Base-by-base conservation (phyloP, 2,888 invertebrate genomes). In the Andrena praecox region DNA sequence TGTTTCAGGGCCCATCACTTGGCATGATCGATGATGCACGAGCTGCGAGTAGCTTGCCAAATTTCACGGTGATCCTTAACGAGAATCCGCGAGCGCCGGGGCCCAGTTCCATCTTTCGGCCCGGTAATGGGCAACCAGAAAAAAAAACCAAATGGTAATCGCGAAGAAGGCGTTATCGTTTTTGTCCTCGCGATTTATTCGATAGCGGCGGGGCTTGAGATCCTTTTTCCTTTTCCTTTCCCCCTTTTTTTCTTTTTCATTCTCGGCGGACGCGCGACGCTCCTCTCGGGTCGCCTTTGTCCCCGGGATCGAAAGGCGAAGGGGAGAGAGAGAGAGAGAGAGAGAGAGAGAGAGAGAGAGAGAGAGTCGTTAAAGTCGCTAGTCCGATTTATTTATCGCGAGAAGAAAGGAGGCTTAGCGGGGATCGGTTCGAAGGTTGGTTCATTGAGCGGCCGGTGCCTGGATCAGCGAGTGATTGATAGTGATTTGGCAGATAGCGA, bases 401-500 rank as follows among this genome's bases (percentile, higher is more conserved):
- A 87, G 87, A 88, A 73, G 76, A 76, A 80, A 76, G 74, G 63
- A 69, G 79, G 72, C 85, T 89, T 87, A 87, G 83, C 71, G 83
- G 83, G 86, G 86, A 89, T 89, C 88, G 89, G 87, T 85, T 89
- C 83, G 78, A 80, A 77, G 82, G 80, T 77, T 78, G 85, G 77
- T 72, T 74, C 85, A 80, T 75, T 69, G 80, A 81, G 88, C 88
- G 89, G 89, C 89, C 87, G 88, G 87, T 87, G 89, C 87, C 87
- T 85, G 87, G 77, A 86, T 87, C 84, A 85, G 80, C 84, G 80
- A 81, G 89, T 92, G 92, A 93, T 92, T 91, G 91, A 92, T 92
- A 92, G 91, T 90, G 90, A 92, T 92, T 92, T 91, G 91, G 90
- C 89, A 90, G 92, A 92, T 91, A 93, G 84, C 89, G 89, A 91